phyloP scores from a whole-genome alignment of 2,888 invertebrate genomes.

The Parochlus steinenii region DNA sequence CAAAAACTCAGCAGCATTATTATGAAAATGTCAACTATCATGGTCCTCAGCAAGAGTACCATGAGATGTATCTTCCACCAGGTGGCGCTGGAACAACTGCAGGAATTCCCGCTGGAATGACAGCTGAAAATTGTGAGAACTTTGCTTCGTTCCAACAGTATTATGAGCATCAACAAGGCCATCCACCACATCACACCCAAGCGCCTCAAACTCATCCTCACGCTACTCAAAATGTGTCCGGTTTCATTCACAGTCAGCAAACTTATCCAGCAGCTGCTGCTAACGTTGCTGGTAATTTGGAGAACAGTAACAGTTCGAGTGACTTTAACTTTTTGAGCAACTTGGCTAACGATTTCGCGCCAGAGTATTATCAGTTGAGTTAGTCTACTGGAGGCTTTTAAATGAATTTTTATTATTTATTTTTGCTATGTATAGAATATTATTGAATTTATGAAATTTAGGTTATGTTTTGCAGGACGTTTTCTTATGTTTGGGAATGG shows the following conservation, averaged over 20 bases:
- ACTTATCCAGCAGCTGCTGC: no score
- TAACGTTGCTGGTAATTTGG: slow-evolving; percentile 40
- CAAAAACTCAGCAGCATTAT: slow-evolving; percentile 23
- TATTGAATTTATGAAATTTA: no score
- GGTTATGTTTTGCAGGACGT: no score
- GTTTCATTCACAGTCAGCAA: slow-evolving; percentile 22
- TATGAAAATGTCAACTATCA: slow-evolving; percentile 23
- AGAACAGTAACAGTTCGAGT: slow-evolving; percentile 81
- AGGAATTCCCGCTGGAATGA: slow-evolving; percentile 12
- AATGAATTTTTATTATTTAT: not conserved
- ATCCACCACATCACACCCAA: slow-evolving; percentile 17
- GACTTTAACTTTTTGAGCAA: slow-evolving; percentile 89
- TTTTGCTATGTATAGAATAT: not conserved
- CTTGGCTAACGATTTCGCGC: slow-evolving; percentile 81
- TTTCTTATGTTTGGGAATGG: no score
- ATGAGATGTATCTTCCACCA: no score
- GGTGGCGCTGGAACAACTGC: not conserved
- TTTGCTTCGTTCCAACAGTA: slow-evolving; percentile 17
- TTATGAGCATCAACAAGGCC: slow-evolving; percentile 14
- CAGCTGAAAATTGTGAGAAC: slow-evolving; percentile 16
- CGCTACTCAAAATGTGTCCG: slow-evolving; percentile 12
- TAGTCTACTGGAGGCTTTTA: slow-evolving; percentile 21
- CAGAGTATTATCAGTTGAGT: slow-evolving; percentile 60
- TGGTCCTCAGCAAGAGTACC: slow-evolving; percentile 13
- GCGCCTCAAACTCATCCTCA: slow-evolving; percentile 29